Conservation (phyloP, 2,888 invertebrate genomes). For the Polia nebulosa region DNA sequence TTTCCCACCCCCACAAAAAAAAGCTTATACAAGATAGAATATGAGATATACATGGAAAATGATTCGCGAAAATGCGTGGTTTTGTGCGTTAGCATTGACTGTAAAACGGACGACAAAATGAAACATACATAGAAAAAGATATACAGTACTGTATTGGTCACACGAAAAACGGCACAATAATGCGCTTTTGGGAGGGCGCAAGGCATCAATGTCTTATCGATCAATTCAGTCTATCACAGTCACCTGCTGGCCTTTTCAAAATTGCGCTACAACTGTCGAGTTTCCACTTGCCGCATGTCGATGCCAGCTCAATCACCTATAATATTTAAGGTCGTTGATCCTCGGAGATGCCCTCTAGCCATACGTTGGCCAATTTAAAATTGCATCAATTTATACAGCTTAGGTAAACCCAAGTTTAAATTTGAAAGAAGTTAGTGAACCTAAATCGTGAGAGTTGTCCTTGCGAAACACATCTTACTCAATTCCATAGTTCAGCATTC, state of each 20-base stretch:
- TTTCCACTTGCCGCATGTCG: background rate
- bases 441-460: conserved; percentile 40
- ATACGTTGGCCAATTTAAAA: background rate
- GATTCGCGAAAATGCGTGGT: no score
- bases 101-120: no score
- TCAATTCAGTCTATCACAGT: no score
- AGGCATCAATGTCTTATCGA: background rate
- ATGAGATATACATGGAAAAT: no score
- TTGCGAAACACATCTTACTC: conserved; percentile 23
- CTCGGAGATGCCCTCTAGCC: background rate
- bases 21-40: no score
- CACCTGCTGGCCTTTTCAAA: no score
- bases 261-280: background rate
- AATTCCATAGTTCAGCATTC: conserved; percentile 15
- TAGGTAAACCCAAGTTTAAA: conserved; percentile 5
- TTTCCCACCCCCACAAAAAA: no score
- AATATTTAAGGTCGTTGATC: background rate
- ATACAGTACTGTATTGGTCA: no score
- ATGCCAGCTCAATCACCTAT: background rate
- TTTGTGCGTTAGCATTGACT: no score
- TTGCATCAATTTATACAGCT: conserved; percentile 2
- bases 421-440: conserved; percentile 32
- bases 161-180: no score
- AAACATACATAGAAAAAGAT: no score
- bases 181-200: no score